These are phyloP conservation scores for Pseudomugil tenellus DNA, from an alignment of 2,797 vertebrate species.

Conservation along the genomic window DNA sequence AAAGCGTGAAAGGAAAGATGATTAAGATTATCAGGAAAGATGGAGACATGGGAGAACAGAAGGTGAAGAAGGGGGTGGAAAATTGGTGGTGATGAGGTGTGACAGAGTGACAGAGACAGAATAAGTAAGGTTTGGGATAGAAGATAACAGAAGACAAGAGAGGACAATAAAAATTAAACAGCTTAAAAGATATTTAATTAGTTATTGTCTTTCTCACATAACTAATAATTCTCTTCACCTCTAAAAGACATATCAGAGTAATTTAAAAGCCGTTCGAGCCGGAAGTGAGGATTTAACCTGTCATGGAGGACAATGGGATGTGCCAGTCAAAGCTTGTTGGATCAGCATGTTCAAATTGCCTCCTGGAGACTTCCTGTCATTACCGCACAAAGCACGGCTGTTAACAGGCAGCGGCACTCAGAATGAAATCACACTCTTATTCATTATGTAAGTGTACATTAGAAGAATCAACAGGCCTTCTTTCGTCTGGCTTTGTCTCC, in stretches of 20 bases:
- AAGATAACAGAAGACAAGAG: neutral
- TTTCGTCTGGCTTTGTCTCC: constrained; percentile 46
- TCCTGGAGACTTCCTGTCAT: constrained; percentile 41
- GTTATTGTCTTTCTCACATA: neutral
- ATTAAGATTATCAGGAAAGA: neutral
- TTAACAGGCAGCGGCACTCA: constrained; percentile 28
- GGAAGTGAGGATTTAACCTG: constrained; percentile 35
- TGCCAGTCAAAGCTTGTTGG: constrained; percentile 30
- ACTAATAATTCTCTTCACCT: constrained; percentile 8
- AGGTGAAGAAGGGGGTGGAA: constrained; percentile 12
- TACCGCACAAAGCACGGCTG: constrained; percentile 31
- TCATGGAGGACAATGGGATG: constrained; percentile 28
- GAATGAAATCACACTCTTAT: constrained; percentile 35
- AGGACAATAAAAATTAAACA: neutral
- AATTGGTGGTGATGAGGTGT: constrained; percentile 13
- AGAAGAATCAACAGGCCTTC: constrained; percentile 26
- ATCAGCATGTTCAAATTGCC: constrained; percentile 45
- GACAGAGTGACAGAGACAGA: neutral
- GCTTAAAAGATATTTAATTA: neutral
- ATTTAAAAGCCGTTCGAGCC: constrained; percentile 10
- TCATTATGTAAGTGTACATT: constrained; percentile 37
- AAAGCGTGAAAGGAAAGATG: neutral
- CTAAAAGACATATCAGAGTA: constrained; percentile 4
- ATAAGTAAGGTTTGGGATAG: neutral
- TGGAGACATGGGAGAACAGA: neutral